phyloP scores from a whole-genome alignment of 2,113 vertebrate species.

The Casuarius casuarius region DNA sequence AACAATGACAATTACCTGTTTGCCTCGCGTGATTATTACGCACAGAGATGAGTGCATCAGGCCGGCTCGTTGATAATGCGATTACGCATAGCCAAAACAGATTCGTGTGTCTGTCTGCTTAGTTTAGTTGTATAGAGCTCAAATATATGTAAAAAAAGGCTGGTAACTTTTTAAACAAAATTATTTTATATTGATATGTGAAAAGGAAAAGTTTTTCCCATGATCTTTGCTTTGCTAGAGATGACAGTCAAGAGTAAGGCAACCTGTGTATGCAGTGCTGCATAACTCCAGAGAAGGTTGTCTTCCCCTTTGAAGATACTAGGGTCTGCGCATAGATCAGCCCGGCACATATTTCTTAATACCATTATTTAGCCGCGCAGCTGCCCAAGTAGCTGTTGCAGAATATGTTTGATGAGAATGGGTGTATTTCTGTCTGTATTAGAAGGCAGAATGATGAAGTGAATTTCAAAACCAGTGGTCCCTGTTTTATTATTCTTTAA shows the following conservation, averaged over 20 bases:
- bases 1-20: too few species aligned
- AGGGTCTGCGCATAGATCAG: rapidly evolving
- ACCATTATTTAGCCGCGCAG: rapidly evolving
- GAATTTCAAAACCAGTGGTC: rapidly evolving
- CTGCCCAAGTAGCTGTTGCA: background rate
- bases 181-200: too few species aligned
- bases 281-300: rapidly evolving
- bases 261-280: rapidly evolving
- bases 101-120: rapidly evolving
- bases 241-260: rapidly evolving
- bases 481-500: background rate
- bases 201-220: too few species aligned
- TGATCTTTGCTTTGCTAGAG: background rate
- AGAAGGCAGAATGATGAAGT: rapidly evolving
- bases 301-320: rapidly evolving
- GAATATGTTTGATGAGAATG: background rate
- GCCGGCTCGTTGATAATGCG: too few species aligned
- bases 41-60: too few species aligned
- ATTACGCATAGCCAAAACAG: background rate
- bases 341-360: rapidly evolving
- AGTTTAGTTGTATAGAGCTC: background rate
- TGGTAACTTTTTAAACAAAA: too few species aligned
- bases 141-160: background rate
- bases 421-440: background rate
- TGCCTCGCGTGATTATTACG: too few species aligned